These are phyloP conservation scores for Drosophila novamexicana DNA, from an alignment of 1,140 invertebrate genomes.

Conservation along the genomic window DNA sequence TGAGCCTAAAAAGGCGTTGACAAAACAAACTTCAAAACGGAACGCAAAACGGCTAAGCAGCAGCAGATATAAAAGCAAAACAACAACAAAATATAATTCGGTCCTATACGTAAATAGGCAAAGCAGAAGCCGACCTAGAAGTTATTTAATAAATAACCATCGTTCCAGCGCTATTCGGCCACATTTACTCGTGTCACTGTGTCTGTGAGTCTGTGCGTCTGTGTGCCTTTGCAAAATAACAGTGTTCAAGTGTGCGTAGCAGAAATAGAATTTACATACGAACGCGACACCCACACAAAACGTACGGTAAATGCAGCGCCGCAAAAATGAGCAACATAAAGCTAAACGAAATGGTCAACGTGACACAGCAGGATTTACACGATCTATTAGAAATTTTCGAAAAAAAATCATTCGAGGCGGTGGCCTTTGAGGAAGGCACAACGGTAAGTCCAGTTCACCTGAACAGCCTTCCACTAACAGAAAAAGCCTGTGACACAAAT, in stretches of 20 bases:
- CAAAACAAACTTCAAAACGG: slow-evolving; percentile 63
- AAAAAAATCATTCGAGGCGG: slow-evolving; percentile 81
- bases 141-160: slow-evolving; percentile 42
- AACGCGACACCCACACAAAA: slow-evolving; percentile 43
- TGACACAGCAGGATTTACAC: slow-evolving; percentile 81
- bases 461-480: not conserved
- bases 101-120: slow-evolving; percentile 22
- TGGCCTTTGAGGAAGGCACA: slow-evolving; percentile 78
- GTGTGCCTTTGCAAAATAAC: slow-evolving; percentile 28
- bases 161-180: slow-evolving; percentile 42
- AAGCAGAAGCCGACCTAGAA: slow-evolving; percentile 24
- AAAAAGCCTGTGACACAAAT: slow-evolving; percentile 55
- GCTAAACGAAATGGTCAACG: slow-evolving; percentile 70
- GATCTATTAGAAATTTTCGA: slow-evolving; percentile 81
- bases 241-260: slow-evolving; percentile 35
- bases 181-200: slow-evolving; percentile 13
- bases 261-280: slow-evolving; percentile 44
- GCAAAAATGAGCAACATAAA: slow-evolving; percentile 74
- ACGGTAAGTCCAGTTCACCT: slow-evolving; percentile 56
- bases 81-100: slow-evolving; percentile 31
- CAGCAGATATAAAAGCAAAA: slow-evolving; percentile 39
- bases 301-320: slow-evolving; percentile 79
- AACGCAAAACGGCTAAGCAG: slow-evolving; percentile 45
- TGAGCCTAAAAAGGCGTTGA: slow-evolving; percentile 44
- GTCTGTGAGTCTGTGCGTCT: slow-evolving; percentile 1